Percentiles rank a stretch among this genome's conserved stretches.
phyloP scores from a whole-genome alignment of 2,888 invertebrate genomes.

The Nipponacmea schrenckii region DNA sequence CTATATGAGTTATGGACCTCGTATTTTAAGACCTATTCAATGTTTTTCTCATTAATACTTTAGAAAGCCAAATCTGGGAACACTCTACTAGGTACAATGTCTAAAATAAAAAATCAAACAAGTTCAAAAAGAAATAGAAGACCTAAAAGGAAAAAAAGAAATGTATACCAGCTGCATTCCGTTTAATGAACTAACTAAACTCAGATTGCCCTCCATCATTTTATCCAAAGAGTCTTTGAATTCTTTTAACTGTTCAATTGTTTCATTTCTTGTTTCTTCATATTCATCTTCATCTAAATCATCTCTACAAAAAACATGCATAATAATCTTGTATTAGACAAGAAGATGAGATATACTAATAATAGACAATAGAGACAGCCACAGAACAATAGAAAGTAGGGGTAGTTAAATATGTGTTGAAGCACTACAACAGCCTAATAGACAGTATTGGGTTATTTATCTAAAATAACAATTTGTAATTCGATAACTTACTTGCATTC shows the following conservation, averaged over 20 bases:
- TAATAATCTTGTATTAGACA: not conserved
- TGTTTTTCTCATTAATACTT: too few relatives aligned
- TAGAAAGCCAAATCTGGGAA: too few relatives aligned
- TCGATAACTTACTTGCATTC: conserved; percentile 73
- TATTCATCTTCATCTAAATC: conserved; percentile 77
- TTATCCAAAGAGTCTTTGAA: conserved; percentile 75
- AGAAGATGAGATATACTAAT: not conserved
- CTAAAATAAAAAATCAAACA: too few relatives aligned
- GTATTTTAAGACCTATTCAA: too few relatives aligned
- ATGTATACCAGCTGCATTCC: conserved; percentile 75
- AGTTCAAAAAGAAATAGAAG: too few relatives aligned
- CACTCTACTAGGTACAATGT: too few relatives aligned
- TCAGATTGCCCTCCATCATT: conserved; percentile 77
- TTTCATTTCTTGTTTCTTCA: conserved; percentile 77
- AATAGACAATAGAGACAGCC: not conserved
- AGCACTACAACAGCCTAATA: not conserved
- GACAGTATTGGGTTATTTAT: too few relatives aligned
- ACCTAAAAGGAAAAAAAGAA: not conserved
- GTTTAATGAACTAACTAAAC: conserved; percentile 75
- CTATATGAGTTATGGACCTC: too few relatives aligned
- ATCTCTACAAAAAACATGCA: conserved; percentile 69
- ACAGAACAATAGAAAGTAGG: not conserved
- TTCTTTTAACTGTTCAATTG: conserved; percentile 78
- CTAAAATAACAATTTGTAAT: too few relatives aligned
- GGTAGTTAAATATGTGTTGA: not conserved